These are phyloP conservation scores for Willisornis vidua DNA, from an alignment of 2,113 vertebrate species.

Conservation along the genomic window DNA sequence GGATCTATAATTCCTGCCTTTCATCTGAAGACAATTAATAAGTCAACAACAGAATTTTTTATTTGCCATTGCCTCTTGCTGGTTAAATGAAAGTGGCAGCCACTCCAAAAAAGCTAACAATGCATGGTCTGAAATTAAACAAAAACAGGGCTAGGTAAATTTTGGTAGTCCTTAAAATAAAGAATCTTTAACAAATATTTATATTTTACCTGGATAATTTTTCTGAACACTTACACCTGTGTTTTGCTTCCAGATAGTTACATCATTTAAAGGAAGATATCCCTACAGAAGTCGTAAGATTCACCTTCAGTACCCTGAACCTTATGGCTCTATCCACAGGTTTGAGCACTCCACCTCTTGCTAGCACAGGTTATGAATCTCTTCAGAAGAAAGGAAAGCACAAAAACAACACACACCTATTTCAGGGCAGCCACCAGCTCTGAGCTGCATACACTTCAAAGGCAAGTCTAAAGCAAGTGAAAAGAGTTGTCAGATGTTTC, in stretches of 20 bases:
- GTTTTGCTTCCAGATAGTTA: background rate
- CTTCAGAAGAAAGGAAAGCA: background rate
- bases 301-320: background rate
- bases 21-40: slow-evolving; percentile 26
- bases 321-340: background rate
- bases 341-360: background rate
- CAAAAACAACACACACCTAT: background rate
- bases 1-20: background rate
- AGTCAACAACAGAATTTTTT: background rate
- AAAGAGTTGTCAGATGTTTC: background rate
- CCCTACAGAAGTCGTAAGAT: background rate
- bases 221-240: background rate
- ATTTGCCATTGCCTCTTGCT: background rate
- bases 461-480: background rate
- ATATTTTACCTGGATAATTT: background rate
- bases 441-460: background rate
- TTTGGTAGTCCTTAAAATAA: background rate
- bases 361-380: background rate
- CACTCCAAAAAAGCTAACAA: background rate
- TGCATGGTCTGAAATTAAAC: background rate
- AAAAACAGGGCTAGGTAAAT: background rate
- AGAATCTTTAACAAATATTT: background rate
- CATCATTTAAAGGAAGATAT: background rate
- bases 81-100: background rate
- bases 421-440: background rate